A percentile compares a stretch with the other conserved stretches of the same genome.
Conservation (phyloP, 2,888 invertebrate species). For the Tetramorium bicarinatum region DNA sequence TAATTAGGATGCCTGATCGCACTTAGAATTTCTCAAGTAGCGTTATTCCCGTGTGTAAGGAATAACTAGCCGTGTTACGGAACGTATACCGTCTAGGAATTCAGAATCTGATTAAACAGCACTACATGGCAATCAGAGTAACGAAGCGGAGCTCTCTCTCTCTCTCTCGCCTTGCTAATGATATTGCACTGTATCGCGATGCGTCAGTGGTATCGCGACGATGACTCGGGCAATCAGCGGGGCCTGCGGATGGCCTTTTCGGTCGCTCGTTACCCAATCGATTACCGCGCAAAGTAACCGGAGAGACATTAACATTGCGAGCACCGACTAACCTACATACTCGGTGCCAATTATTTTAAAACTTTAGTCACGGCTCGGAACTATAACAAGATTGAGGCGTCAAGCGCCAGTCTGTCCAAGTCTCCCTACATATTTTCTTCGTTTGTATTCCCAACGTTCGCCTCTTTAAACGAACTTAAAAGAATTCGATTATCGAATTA, state of each 20-base stretch:
- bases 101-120: slow-evolving; percentile 43
- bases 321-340: slow-evolving; percentile 30
- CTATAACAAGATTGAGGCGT: slow-evolving; percentile 9
- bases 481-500: slow-evolving; percentile 31
- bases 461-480: slow-evolving; percentile 31
- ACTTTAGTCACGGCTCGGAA: slow-evolving; percentile 25
- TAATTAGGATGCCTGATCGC: background rate
- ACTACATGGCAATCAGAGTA: slow-evolving; percentile 51
- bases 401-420: background rate
- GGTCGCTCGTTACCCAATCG: slow-evolving; percentile 64
- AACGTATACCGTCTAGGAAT: background rate
- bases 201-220: slow-evolving; percentile 45
- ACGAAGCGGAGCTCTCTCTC: slow-evolving; percentile 62
- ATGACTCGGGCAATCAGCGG: slow-evolving; percentile 58
- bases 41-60: background rate
- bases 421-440: background rate
- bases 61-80: slow-evolving; percentile 11
- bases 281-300: slow-evolving; percentile 37
- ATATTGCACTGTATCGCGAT: slow-evolving; percentile 65
- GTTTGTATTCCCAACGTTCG: slow-evolving; percentile 5
- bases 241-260: slow-evolving; percentile 54
- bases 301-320: slow-evolving; percentile 29
- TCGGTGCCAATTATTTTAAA: slow-evolving; percentile 36
- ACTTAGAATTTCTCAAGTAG: background rate
- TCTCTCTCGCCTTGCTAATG: slow-evolving; percentile 63